A percentile compares a stretch with the other conserved stretches of the same genome.
Evolutionary conservation across 2,888 invertebrate species (phyloP).

Genomic region (Glyphotaelius pellucidus): DNA sequence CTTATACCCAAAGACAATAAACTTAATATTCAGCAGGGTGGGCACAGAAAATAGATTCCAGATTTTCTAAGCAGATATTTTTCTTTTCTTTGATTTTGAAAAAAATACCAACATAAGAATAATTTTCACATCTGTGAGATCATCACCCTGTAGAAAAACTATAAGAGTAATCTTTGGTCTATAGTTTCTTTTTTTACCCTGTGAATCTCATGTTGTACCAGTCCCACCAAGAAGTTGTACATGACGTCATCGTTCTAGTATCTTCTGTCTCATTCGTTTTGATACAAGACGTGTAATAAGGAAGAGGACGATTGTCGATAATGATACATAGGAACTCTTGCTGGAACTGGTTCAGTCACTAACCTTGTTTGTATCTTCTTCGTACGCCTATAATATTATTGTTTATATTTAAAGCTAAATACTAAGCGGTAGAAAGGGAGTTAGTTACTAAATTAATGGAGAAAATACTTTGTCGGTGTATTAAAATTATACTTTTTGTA

Average conservation of each 20-base stretch:
- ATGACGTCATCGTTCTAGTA: too few species aligned
- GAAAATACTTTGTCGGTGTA: background rate
- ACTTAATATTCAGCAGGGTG: background rate
- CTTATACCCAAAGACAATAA: background rate
- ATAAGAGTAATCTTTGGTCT: background rate
- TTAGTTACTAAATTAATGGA: background rate
- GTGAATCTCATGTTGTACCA: background rate
- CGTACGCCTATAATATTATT: background rate
- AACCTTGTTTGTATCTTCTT: background rate
- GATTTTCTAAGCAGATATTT: background rate
- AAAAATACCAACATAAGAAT: background rate
- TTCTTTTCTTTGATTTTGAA: background rate
- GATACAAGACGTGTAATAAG: too few species aligned
- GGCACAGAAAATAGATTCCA: background rate
- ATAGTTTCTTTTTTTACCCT: background rate
- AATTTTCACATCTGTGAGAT: background rate
- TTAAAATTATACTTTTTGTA: background rate
- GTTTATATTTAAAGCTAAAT: background rate
- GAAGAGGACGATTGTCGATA: too few species aligned
- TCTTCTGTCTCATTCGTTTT: too few species aligned
- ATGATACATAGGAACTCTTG: too few species aligned
- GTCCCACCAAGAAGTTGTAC: too few species aligned
- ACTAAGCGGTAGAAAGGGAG: background rate
- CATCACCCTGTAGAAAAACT: background rate
- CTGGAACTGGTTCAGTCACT: background rate